phyloP scores from a whole-genome alignment of 2,888 invertebrate genomes.

The Hydroisotoma schaefferi region DNA sequence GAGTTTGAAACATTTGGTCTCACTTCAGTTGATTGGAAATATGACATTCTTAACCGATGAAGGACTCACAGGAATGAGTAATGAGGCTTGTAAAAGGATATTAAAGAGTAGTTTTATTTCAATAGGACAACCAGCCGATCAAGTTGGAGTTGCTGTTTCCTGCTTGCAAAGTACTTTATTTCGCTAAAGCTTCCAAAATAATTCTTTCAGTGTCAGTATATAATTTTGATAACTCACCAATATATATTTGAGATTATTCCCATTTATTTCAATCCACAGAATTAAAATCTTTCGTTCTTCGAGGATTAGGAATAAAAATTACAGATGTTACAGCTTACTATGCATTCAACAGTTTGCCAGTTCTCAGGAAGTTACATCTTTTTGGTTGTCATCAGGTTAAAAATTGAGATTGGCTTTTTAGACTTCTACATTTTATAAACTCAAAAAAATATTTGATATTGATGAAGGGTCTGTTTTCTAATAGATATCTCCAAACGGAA shows the following conservation, averaged over 20 bases:
- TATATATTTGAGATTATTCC: too few relatives aligned
- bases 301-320: conserved; percentile 46
- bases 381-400: conserved; percentile 42
- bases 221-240: background rate
- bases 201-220: background rate
- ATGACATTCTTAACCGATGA: conserved; percentile 42
- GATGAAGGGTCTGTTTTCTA: background rate
- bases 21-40: conserved; percentile 42
- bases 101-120: conserved; percentile 10
- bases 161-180: conserved; percentile 12
- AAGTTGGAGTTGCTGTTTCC: conserved; percentile 23
- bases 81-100: conserved; percentile 31
- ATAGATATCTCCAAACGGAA: conserved; percentile 21
- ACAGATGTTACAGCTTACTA: conserved; percentile 39
- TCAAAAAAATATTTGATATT: background rate
- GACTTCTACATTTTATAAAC: background rate
- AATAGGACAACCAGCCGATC: conserved; percentile 17
- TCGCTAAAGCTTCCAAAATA: background rate
- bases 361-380: conserved; percentile 41
- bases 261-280: conserved; percentile 18
- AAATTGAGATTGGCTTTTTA: background rate
- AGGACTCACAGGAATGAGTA: conserved; percentile 42
- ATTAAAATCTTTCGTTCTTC: conserved; percentile 32
- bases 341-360: conserved; percentile 40
- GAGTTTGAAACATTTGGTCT: conserved; percentile 22